These are phyloP conservation scores for Ganaspis brasiliensis DNA, from an alignment of 2,888 invertebrate genomes.

Conservation along the genomic window DNA sequence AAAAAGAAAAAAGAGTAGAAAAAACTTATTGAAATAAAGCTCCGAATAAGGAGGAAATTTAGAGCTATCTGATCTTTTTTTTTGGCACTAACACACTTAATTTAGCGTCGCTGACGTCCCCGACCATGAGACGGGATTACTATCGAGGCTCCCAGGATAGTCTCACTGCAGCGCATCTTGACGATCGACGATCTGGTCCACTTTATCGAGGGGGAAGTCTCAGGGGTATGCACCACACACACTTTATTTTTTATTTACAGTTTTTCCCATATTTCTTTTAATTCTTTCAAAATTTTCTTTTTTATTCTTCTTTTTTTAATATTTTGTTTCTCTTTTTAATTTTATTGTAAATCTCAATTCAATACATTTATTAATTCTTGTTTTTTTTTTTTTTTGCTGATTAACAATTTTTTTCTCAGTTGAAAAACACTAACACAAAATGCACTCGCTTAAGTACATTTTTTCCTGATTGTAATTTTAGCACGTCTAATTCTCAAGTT, in stretches of 20 bases:
- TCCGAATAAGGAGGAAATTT: slow-evolving; percentile 71
- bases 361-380: slow-evolving; percentile 1
- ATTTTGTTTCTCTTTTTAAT: background rate
- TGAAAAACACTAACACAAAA: too few species aligned
- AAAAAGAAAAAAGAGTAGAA: slow-evolving; percentile 52
- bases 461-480: too few species aligned
- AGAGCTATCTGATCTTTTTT: slow-evolving; percentile 66
- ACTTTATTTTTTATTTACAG: slow-evolving; percentile 51
- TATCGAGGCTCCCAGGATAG: slow-evolving; percentile 96
- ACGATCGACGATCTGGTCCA: slow-evolving; percentile 83
- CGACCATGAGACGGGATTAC: slow-evolving; percentile 93
- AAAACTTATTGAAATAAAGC: slow-evolving; percentile 50
- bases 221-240: slow-evolving; percentile 79
- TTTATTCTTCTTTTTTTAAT: background rate
- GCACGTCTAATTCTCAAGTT: too few species aligned
- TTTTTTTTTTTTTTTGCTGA: background rate
- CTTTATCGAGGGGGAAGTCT: slow-evolving; percentile 87
- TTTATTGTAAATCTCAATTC: too few species aligned
- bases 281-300: background rate
- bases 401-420: too few species aligned
- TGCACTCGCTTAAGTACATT: too few species aligned
- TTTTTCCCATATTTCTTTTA: background rate
- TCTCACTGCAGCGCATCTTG: slow-evolving; percentile 85
- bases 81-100: slow-evolving; percentile 79
- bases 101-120: slow-evolving; percentile 81